These are phyloP conservation scores for Cyprinodon brontotheroides DNA, from an alignment of 2,113 vertebrate species.

Conservation along the genomic window DNA sequence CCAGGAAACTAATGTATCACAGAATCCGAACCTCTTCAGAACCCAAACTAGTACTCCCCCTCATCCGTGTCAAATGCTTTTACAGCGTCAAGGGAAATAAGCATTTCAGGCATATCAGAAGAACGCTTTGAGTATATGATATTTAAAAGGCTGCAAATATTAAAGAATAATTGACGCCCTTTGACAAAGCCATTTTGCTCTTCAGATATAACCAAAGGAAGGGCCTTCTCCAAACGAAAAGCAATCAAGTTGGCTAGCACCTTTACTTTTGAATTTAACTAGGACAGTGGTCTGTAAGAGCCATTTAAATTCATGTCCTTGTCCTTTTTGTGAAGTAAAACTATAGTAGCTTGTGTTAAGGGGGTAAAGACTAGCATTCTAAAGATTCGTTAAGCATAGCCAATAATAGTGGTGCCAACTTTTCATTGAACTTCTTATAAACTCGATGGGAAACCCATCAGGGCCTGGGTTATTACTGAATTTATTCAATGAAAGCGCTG, in stretches of 20 bases:
- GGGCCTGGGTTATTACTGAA: neutral
- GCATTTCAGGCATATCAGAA: neutral
- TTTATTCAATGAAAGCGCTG: neutral
- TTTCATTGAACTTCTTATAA: neutral
- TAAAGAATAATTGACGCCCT: neutral
- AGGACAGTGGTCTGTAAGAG: neutral
- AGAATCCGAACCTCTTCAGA: neutral
- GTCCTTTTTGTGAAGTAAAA: neutral
- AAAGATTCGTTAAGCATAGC: neutral
- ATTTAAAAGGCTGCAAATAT: neutral
- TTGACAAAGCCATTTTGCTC: neutral
- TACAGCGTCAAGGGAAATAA: neutral
- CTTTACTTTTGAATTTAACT: neutral
- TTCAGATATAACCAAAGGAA: neutral
- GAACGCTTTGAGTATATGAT: neutral
- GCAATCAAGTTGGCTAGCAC: neutral
- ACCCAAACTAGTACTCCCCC: neutral
- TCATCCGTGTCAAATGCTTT: neutral
- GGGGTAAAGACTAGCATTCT: neutral
- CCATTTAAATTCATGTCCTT: neutral
- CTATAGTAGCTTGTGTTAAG: neutral
- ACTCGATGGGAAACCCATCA: neutral
- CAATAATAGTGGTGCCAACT: neutral
- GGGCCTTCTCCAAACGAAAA: neutral
- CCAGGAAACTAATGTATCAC: no score